Percentiles rank a stretch among this genome's conserved stretches.
Evolutionary conservation across 1,140 invertebrate species (phyloP).

Genomic region (Psix sp.): DNA sequence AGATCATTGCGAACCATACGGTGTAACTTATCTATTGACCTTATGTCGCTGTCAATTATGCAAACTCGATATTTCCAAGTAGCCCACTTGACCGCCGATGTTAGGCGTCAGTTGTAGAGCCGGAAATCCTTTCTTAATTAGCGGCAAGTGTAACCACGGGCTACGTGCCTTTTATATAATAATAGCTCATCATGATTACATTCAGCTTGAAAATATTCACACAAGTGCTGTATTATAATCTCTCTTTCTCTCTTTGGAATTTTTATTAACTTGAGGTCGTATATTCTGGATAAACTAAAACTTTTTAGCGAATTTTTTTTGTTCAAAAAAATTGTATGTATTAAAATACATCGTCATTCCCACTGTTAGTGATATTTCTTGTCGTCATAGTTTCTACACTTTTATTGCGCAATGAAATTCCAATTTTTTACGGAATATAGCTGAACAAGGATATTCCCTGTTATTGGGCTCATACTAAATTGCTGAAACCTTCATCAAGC

Average conservation of each 20-base stretch:
- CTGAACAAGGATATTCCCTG: too few relatives aligned
- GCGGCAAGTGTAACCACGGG: slow-evolving; percentile 64
- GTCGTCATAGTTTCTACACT: too few relatives aligned
- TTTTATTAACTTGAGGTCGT: too few relatives aligned
- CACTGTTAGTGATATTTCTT: too few relatives aligned
- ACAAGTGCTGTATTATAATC: slow-evolving; percentile 40
- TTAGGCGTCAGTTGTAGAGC: slow-evolving; percentile 63
- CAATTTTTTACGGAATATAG: too few relatives aligned
- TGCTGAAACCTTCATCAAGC: too few relatives aligned
- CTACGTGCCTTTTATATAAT: slow-evolving; percentile 57
- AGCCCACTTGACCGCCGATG: slow-evolving; percentile 55
- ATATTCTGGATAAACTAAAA: too few relatives aligned
- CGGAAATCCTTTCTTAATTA: slow-evolving; percentile 71
- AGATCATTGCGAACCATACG: slow-evolving; percentile 17
- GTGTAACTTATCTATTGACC: slow-evolving; percentile 60
- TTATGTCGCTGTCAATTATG: slow-evolving; percentile 63
- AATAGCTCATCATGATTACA: slow-evolving; percentile 53
- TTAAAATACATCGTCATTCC: too few relatives aligned
- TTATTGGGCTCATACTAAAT: too few relatives aligned
- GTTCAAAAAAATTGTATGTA: too few relatives aligned
- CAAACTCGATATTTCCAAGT: slow-evolving; percentile 65
- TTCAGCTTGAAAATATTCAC: slow-evolving; percentile 36
- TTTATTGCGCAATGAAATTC: too few relatives aligned
- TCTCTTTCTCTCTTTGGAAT: slow-evolving; percentile 40
- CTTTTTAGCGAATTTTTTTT: too few relatives aligned